Percentiles rank a stretch among this genome's conserved stretches.
phyloP scores from a whole-genome alignment of 2,113 vertebrate genomes.

The Mustelus asterias region DNA sequence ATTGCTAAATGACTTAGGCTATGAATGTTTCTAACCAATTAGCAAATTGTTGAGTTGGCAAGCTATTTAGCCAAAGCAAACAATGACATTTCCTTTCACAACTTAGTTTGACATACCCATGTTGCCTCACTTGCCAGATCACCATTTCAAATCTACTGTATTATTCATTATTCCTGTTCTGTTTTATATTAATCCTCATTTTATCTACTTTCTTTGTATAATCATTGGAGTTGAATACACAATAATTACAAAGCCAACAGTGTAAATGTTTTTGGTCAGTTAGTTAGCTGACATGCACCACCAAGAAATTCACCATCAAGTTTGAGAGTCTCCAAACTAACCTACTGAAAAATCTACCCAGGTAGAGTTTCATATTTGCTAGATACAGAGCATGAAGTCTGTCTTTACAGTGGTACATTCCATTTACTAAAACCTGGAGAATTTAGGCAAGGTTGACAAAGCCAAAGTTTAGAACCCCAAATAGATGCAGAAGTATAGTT shows the following conservation, averaged over 20 bases:
- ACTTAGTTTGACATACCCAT: background rate
- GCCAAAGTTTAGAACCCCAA: background rate
- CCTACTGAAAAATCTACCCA: background rate
- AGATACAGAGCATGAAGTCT: background rate
- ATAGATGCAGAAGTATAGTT: background rate
- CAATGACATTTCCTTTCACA: background rate
- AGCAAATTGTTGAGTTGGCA: conserved; percentile 4
- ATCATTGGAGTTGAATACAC: background rate
- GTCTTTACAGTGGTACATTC: background rate
- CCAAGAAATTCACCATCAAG: background rate
- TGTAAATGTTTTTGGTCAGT: background rate
- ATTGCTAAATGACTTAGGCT: background rate
- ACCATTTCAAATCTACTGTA: background rate
- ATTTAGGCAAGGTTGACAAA: background rate
- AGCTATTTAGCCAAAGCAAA: conserved; percentile 15
- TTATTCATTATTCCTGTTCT: background rate
- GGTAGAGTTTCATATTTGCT: background rate
- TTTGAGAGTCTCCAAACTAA: background rate
- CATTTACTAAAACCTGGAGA: background rate
- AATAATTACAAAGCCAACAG: background rate
- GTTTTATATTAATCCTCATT: background rate
- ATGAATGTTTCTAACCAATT: background rate
- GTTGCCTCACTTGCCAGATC: background rate
- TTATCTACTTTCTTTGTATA: background rate
- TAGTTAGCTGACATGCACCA: background rate